Evolutionary conservation across 2,888 invertebrate genomes (phyloP).

Genomic region (Calliphora vomitoria): DNA sequence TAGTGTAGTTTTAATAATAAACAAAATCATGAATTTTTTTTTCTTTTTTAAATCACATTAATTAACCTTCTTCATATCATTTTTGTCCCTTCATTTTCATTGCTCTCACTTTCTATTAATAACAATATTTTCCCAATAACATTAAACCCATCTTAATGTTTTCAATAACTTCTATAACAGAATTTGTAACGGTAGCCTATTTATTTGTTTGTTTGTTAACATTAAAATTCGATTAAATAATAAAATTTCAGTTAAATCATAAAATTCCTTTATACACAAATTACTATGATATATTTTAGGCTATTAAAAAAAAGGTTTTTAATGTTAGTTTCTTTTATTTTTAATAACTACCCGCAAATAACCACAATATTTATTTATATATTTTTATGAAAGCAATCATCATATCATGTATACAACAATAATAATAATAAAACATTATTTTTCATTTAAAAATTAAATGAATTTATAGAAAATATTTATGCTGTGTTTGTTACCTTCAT

Average conservation of each 20-base stretch:
- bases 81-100: too few relatives aligned
- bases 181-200: too few relatives aligned
- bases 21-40: too few relatives aligned
- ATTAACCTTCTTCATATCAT: too few relatives aligned
- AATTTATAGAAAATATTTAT: background rate
- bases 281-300: background rate
- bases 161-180: background rate
- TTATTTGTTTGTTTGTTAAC: too few relatives aligned
- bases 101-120: too few relatives aligned
- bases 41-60: too few relatives aligned
- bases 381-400: background rate
- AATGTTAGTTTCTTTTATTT: background rate
- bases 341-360: background rate
- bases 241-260: background rate
- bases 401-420: background rate
- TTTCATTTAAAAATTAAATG: background rate
- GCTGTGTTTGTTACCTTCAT: conserved; percentile 13
- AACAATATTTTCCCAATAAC: too few relatives aligned
- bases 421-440: background rate
- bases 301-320: background rate
- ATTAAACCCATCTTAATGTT: background rate
- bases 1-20: too few relatives aligned
- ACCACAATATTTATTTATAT: background rate
- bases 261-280: background rate
- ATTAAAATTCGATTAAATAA: background rate